These are phyloP conservation scores for Pleuronectes platessa DNA, from an alignment of 2,113 vertebrate genomes.

Conservation along the genomic window DNA sequence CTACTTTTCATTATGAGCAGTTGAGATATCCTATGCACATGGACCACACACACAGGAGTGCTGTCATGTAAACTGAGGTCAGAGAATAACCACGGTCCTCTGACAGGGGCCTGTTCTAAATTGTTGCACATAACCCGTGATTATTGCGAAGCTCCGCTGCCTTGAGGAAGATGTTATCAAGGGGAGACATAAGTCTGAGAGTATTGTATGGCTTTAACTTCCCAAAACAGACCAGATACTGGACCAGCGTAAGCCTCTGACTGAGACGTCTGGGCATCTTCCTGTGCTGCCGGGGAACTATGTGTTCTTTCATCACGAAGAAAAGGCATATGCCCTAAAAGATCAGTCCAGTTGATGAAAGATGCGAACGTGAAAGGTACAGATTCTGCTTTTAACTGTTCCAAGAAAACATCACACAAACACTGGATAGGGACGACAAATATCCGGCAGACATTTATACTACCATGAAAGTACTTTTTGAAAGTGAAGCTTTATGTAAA, in stretches of 20 bases:
- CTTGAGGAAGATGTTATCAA: conserved; percentile 32
- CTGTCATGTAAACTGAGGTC: conserved; percentile 1
- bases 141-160: conserved; percentile 15
- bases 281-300: neutral
- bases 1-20: too few species aligned
- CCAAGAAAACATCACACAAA: neutral
- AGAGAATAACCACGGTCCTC: conserved; percentile 7
- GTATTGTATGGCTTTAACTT: conserved; percentile 15
- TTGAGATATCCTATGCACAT: neutral
- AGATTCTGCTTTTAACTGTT: neutral
- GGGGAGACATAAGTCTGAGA: conserved; percentile 22
- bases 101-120: neutral
- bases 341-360: neutral
- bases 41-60: neutral
- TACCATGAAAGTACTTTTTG: too few species aligned
- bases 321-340: neutral
- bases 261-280: conserved; percentile 8
- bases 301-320: neutral
- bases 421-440: neutral
- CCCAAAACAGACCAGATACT: neutral
- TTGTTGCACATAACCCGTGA: neutral
- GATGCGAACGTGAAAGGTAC: neutral
- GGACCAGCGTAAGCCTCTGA: neutral
- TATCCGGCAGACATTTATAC: neutral
- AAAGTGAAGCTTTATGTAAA: too few species aligned